Evolutionary conservation across 2,113 vertebrate genomes (phyloP), one percentile per base, ranked within the genome.

Genomic region (Nothobranchius furzeri): DNA sequence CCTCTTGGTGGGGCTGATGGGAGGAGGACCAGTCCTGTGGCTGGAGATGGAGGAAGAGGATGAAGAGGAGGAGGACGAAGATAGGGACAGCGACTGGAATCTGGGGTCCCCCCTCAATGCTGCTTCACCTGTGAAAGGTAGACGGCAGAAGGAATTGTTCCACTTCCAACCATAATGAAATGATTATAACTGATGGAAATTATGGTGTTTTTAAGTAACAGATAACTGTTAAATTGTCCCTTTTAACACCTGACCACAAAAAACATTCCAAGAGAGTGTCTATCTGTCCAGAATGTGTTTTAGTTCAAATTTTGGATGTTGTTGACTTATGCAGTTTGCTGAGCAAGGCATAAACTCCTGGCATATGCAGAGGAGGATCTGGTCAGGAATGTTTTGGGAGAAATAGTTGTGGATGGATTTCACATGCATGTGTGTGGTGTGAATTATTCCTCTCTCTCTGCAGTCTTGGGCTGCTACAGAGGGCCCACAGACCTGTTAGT

Each of bases 1-100:
- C 87, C 98, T 94, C 93, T 98, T 99, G 90, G 91, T 95, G 81
- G 98, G 98, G 88, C 98, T 98, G 92, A 98, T 96, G 55, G 97
- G 98, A 49, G 97, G 96, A 46, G 97, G 98, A 46, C 95, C 96
- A 0, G 97, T 98, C 76, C 98, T 93, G 87, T 98, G 96, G 84
- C 91, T 95, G 88, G 90, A 91, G 73, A 95, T 90, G 35, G 93
- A 91, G 6, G 94, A 91, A 7, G 87, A 90, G 0, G 89, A 89
- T 1, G 88, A 90, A 0, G 89, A 86, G 1, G 86, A 87, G 6
- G 87, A 88, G 15, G 94, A 91, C 0, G 96, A 93, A 30, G 95
- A 92, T 75, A 98, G 91, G 0, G 95, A 95, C 70, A 98, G 89
- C 10, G 95, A 90, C 90, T 96, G 97, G 93, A 98, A 95, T 77